phyloP scores from a whole-genome alignment of 2,888 invertebrate genomes.

The Adineta ricciae region DNA sequence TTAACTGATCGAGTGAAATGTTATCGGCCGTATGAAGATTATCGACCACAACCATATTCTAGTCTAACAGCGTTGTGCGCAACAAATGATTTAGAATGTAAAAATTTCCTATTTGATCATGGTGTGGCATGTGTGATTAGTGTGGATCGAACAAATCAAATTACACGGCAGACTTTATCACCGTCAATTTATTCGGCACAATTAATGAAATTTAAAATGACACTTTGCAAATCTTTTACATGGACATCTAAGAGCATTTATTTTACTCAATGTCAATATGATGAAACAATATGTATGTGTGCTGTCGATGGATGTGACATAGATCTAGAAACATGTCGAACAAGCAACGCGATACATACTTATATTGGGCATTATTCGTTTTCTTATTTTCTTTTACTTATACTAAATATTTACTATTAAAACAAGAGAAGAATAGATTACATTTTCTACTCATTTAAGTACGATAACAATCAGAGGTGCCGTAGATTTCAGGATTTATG shows the following conservation, averaged over 20 bases:
- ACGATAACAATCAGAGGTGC: too few relatives aligned
- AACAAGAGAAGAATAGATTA: neutral
- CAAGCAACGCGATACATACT: neutral
- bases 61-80: neutral
- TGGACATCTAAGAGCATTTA: neutral
- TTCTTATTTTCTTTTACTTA: neutral
- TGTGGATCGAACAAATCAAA: neutral
- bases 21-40: neutral
- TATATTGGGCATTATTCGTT: neutral
- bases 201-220: neutral
- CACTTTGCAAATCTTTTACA: neutral
- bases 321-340: neutral
- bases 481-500: too few relatives aligned
- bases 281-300: slow-evolving; percentile 13
- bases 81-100: neutral
- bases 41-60: neutral
- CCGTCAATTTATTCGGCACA: neutral
- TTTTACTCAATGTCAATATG: neutral
- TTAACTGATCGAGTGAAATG: neutral
- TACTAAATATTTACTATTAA: neutral
- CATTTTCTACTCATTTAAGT: neutral
- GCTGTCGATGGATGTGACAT: neutral
- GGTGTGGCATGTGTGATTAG: neutral
- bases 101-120: neutral
- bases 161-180: slow-evolving; percentile 2